A percentile compares a stretch with the other conserved stretches of the same genome.
Evolutionary conservation across 2,888 invertebrate genomes (phyloP).

Genomic region (Lymantria monacha): DNA sequence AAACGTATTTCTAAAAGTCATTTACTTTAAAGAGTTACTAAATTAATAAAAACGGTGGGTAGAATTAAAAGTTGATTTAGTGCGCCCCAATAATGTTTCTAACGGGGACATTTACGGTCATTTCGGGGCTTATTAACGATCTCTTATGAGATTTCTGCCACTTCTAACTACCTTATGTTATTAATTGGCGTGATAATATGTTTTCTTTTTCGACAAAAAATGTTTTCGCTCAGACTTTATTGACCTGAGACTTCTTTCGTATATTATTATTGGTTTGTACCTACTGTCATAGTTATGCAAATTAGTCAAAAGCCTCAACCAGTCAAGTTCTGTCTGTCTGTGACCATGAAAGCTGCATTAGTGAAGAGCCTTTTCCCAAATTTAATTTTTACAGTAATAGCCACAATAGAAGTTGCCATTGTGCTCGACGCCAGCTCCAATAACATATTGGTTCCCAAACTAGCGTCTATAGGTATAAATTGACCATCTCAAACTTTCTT

Average conservation of each 20-base stretch:
- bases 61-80: conserved; percentile 67
- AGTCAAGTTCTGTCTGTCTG: no score
- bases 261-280: background rate
- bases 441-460: no score
- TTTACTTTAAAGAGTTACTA: conserved; percentile 31
- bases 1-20: conserved; percentile 3
- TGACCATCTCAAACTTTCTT: no score
- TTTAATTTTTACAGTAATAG: no score
- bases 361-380: no score
- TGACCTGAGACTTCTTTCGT: background rate
- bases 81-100: conserved; percentile 51
- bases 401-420: no score
- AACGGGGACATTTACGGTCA: conserved; percentile 45
- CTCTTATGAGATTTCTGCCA: conserved; percentile 55
- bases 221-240: conserved; percentile 1
- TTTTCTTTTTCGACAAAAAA: conserved; percentile 17
- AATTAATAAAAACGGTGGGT: conserved; percentile 27
- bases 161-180: conserved; percentile 31
- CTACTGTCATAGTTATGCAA: no score
- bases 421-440: no score
- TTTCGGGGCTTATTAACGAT: conserved; percentile 60
- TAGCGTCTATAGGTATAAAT: no score
- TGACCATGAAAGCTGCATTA: no score
- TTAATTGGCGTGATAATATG: conserved; percentile 29
- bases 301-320: no score